Evolutionary conservation across 2,797 vertebrate genomes (phyloP), one percentile per base, ranked within the genome.

Genomic region (Rhodeus uyekii): DNA sequence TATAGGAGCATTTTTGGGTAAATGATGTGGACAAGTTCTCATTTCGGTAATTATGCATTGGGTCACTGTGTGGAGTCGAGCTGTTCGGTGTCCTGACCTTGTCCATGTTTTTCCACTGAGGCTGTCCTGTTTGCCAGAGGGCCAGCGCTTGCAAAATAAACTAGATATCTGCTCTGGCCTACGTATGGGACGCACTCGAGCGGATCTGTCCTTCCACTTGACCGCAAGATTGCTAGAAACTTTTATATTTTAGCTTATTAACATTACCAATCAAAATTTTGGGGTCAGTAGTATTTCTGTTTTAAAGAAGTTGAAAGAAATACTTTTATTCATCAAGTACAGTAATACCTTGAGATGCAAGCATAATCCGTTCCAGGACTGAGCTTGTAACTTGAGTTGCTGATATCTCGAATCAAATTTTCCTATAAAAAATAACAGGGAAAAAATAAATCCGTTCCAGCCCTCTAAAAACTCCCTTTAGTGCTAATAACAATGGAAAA

Each of bases 81-180:
- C 60, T 71, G 78, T 75, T 78, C 22, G 63, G 72, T 75, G 34
- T 86, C 76, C 50, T 87, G 83, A 87, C 85, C 86, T 85, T 88
- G 83, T 78, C 77, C 55, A n/a, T 76, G 61, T 75, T 69, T 69
- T 78, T 81, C 76, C 68, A 81, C 53, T 14, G 55, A 69, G 46
- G 38, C n/a, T 61, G 36, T 50, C 22, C 22, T 76, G 61, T 87
- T 86, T 87, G 76, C 76, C 82, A 53, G 80, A 85, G 80, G 72
- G 58, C 38, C 72, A 78, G 8, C 19, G 42, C 61, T 80, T 13
- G 69, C 39, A 83, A 85, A 89, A 82, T 72, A 80, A 80, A 78
- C 77, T 67, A 63, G 44, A 80, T 80, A 79, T 55, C 24, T 76
- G 55, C 46, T 16, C 55, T n/a, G n/a, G 44, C 16, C 65, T 50